Evolutionary conservation across 2,113 vertebrate species (phyloP).

Genomic region (Mus pahari): DNA sequence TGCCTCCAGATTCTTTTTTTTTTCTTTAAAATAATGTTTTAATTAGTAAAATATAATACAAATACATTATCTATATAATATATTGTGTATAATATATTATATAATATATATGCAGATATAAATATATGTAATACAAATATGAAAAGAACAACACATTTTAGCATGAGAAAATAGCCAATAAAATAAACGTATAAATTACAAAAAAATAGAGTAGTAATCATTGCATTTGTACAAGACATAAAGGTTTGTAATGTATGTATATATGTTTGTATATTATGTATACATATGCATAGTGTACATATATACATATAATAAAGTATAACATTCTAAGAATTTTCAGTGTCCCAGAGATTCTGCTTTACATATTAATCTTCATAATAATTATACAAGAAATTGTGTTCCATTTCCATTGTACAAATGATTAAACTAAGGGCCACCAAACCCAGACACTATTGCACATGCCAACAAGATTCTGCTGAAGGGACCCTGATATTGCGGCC

Average conservation of each 20-base stretch:
- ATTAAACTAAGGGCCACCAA: constrained; percentile 15
- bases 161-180: background rate
- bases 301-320: background rate
- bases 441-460: no score
- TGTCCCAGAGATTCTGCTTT: background rate
- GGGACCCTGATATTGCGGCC: no score
- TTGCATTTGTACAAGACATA: background rate
- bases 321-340: background rate
- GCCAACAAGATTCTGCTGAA: no score
- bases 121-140: no score
- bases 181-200: background rate
- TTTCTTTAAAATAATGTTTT: background rate
- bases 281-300: background rate
- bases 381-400: background rate
- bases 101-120: no score
- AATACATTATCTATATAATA: background rate
- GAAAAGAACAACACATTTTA: background rate
- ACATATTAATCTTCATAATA: constrained; percentile 33
- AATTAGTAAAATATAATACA: background rate
- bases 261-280: background rate
- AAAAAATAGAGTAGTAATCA: background rate
- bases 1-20: background rate
- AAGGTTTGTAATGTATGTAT: background rate
- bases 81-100: no score
- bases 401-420: constrained; percentile 27